Evolutionary conservation across 2,888 invertebrate genomes (phyloP), one percentile per base, ranked within the genome.

Genomic region (Trypoxylon attenuatum): DNA sequence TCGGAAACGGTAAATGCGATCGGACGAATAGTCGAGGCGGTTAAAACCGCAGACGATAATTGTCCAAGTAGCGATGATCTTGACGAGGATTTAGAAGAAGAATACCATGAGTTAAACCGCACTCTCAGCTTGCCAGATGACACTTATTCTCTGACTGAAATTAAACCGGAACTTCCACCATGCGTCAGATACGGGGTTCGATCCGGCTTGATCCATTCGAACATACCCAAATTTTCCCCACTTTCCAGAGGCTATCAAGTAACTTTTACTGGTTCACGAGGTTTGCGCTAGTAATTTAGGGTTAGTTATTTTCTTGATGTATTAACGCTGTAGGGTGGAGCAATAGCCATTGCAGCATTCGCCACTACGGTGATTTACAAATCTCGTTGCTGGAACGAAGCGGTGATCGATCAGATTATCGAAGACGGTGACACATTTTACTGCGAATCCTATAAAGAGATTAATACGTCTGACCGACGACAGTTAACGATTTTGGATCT

Each of bases 181-280:
- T 81, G 80, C 33, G 57, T 82, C 0, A 80, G 82, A 50, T 85
- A 81, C 18, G 80, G 80, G 2, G 64, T 84, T 6, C 80, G 82
- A 2, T 81, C 85, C 0, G 86, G 87, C 1, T 41, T 71, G 10
- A 78, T 77, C n/a, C 83, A 86, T 25, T 67, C 81, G 16, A 73
- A 78, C 13, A 77, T 82, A 81, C 50, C 58, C 0, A 74, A 76
- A 49, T 82, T 86, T 63, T 82, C 85, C n/a, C 82, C 84, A 1
- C 59, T 86, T 21, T 84, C 86, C n/a, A 77, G 85, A 54, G 84
- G 85, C n/a, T 77, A 80, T 64, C 85, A 85, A 77, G 86, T 86
- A 73, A 63, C 27, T n/a, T n/a, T n/a, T n/a, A n/a, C n/a, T n/a
- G 5, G 8, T 13, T 1, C 33, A 13, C 8, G 13, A 33, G 10